These are phyloP conservation scores for Pelusios castaneus DNA, from an alignment of 2,113 vertebrate species.

Conservation along the genomic window DNA sequence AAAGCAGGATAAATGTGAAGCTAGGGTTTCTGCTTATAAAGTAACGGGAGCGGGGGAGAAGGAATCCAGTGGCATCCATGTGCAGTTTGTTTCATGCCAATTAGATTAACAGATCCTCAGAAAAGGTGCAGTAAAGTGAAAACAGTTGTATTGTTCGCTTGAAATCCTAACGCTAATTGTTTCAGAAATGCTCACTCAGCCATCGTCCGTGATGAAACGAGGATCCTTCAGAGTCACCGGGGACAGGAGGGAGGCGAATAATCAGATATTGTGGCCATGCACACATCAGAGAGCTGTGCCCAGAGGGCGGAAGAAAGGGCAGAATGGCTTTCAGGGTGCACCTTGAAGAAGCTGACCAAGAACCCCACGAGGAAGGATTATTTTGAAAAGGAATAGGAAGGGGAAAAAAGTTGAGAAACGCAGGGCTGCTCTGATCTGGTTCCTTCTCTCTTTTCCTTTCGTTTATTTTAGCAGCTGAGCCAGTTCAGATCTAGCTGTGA, in stretches of 20 bases:
- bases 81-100: background rate
- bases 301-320: background rate
- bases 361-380: background rate
- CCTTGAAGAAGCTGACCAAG: background rate
- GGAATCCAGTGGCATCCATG: background rate
- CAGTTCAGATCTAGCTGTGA: conserved; percentile 16
- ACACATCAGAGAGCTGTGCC: conserved; percentile 12
- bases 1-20: background rate
- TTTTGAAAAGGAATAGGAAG: background rate
- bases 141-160: conserved; percentile 16
- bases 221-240: conserved; percentile 49
- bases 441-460: background rate
- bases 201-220: conserved; percentile 27
- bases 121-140: conserved; percentile 48
- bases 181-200: conserved; percentile 53
- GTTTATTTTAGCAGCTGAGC: conserved; percentile 27
- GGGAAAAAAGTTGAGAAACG: background rate
- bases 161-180: conserved; percentile 38
- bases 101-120: background rate
- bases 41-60: background rate
- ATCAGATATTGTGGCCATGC: background rate
- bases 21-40: background rate
- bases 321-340: background rate
- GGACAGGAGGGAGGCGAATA: conserved; percentile 2
- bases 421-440: background rate